Evolutionary conservation across 37 sponge, comb jelly and placozoan genomes (phyloP).

Genomic region (Halichondria panicea): DNA sequence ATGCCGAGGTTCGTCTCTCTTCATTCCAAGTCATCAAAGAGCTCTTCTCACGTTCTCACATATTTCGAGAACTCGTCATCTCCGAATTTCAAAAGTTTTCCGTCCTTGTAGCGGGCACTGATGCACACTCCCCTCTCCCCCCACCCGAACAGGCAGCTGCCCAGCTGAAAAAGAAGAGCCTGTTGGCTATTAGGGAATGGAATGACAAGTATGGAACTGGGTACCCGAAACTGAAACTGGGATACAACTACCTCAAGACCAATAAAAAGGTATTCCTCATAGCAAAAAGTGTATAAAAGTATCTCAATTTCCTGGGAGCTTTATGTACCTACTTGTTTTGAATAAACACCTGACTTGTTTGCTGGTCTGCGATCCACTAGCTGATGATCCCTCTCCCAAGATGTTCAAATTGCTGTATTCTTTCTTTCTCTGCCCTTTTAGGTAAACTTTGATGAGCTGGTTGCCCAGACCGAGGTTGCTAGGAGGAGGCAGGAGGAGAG

Average conservation of each 20-base stretch:
- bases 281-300: neutral
- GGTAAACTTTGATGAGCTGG: conserved; percentile 78
- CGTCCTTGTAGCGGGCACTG: conserved; percentile 48
- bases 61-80: conserved; percentile 67
- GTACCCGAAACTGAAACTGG: conserved; percentile 79
- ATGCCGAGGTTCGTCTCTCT: conserved; percentile 81
- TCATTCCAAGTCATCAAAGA: conserved; percentile 58
- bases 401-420: neutral
- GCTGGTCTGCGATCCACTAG: neutral
- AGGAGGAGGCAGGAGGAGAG: conserved; percentile 39
- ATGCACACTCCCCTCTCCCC: conserved; percentile 63
- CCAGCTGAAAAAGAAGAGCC: conserved; percentile 61
- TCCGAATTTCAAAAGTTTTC: conserved; percentile 57
- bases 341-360: no score
- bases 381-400: neutral
- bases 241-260: conserved; percentile 73
- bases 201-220: conserved; percentile 69
- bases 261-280: conserved; percentile 51
- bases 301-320: no score
- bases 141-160: conserved; percentile 64
- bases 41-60: conserved; percentile 72
- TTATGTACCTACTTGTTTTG: no score
- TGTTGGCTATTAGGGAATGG: conserved; percentile 74
- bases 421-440: conserved; percentile 14
- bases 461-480: conserved; percentile 46